These are phyloP conservation scores for Pica pica DNA, from an alignment of 2,113 vertebrate genomes.

Conservation along the genomic window DNA sequence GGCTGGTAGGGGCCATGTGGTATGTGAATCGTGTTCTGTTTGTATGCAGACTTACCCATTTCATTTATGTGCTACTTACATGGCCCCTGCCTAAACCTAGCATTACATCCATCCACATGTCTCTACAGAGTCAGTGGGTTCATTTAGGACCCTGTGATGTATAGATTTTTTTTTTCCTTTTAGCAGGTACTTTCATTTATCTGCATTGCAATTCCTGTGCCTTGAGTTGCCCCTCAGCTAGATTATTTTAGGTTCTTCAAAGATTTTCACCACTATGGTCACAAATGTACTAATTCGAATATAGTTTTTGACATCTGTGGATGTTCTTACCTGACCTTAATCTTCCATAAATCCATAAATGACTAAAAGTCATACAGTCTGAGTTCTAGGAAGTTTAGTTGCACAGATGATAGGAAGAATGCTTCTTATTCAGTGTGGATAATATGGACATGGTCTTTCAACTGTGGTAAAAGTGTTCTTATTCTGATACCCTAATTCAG, in stretches of 20 bases:
- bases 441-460: neutral
- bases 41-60: neutral
- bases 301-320: neutral
- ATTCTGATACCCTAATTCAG: neutral
- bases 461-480: neutral
- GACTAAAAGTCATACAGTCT: neutral
- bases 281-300: neutral
- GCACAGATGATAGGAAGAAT: neutral
- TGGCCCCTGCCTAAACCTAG: neutral
- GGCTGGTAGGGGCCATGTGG: neutral
- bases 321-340: neutral
- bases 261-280: neutral
- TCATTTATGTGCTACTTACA: neutral
- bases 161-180: neutral
- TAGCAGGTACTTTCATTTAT: neutral
- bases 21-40: neutral
- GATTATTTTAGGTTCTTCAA: neutral
- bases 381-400: neutral
- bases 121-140: neutral
- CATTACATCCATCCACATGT: neutral
- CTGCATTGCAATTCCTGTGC: neutral
- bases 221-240: neutral
- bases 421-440: neutral
- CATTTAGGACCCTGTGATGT: neutral
- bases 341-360: neutral